phyloP scores from a whole-genome alignment of 2,113 vertebrate genomes.

The Vulpes ferrilata region DNA sequence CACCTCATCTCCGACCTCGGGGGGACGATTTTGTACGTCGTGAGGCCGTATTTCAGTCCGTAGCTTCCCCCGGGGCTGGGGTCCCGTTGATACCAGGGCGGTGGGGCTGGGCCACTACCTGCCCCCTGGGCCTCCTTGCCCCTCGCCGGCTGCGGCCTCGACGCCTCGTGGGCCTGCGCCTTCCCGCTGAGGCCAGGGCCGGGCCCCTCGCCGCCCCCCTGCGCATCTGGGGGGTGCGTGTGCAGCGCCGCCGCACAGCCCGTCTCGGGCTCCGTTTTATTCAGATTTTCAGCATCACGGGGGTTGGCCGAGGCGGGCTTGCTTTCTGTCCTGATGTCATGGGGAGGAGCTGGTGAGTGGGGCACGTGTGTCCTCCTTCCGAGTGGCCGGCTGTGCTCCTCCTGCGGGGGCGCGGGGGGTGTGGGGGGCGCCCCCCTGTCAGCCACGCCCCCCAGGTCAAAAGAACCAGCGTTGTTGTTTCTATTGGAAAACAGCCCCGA shows the following conservation, averaged over 20 bases:
- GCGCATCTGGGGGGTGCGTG: neutral
- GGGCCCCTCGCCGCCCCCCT: conserved; percentile 52
- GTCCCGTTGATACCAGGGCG: conserved; percentile 75
- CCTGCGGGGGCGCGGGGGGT: neutral
- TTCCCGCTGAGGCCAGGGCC: conserved; percentile 56
- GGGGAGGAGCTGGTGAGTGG: conserved; percentile 50
- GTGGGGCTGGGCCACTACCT: conserved; percentile 62
- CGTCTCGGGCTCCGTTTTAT: conserved; percentile 41
- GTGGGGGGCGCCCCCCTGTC: neutral
- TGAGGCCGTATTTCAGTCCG: conserved; percentile 92
- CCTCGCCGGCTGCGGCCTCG: conserved; percentile 52
- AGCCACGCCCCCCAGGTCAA: conserved; percentile 31
- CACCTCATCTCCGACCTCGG: conserved; percentile 89
- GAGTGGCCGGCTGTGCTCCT: conserved; percentile 19
- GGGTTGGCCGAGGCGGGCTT: neutral
- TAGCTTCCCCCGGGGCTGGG: conserved; percentile 86
- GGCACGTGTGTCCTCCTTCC: conserved; percentile 61
- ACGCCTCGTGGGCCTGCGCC: conserved; percentile 56
- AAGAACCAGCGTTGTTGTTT: conserved; percentile 90
- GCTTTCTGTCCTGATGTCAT: conserved; percentile 26
- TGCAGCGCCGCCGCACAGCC: neutral
- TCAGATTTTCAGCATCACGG: neutral
- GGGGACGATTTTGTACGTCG: conserved; percentile 96
- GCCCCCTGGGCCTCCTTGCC: conserved; percentile 2
- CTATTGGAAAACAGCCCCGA: conserved; percentile 84